Percentiles rank a stretch among this genome's conserved stretches.
These are phyloP conservation scores for Neuroterus valhalla DNA, from an alignment of 1,140 invertebrate species.

Conservation along the genomic window DNA sequence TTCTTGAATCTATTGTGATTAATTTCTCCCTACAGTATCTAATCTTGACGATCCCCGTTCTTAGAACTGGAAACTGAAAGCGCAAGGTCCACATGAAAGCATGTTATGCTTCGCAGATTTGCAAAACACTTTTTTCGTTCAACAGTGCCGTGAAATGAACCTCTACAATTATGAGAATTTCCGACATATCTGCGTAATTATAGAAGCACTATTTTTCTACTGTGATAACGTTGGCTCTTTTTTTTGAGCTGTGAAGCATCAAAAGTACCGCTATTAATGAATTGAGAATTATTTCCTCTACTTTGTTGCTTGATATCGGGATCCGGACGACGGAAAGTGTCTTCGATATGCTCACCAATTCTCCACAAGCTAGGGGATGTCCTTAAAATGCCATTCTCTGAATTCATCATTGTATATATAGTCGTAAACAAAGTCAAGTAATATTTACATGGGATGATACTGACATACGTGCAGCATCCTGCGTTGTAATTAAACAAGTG, in stretches of 20 bases:
- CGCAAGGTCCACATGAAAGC: too few species aligned
- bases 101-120: not conserved
- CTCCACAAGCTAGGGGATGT: constrained; percentile 60
- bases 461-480: constrained; percentile 69
- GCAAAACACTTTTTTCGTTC: not conserved
- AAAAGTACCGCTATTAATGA: not conserved
- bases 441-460: constrained; percentile 70
- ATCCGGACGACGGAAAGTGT: not conserved
- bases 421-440: constrained; percentile 60
- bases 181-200: constrained; percentile 2
- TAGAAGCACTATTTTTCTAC: constrained; percentile 7
- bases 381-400: constrained; percentile 64
- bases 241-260: not conserved
- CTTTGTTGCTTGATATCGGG: not conserved
- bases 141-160: not conserved
- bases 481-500: constrained; percentile 44
- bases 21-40: not conserved
- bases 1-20: not conserved
- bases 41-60: not conserved
- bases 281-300: not conserved
- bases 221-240: constrained; percentile 7
- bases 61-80: not conserved
- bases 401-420: constrained; percentile 67
- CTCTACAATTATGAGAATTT: not conserved
- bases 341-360: constrained; percentile 41